These are phyloP conservation scores for Antigone vipio DNA, from an alignment of 2,113 vertebrate genomes.

Conservation along the genomic window DNA sequence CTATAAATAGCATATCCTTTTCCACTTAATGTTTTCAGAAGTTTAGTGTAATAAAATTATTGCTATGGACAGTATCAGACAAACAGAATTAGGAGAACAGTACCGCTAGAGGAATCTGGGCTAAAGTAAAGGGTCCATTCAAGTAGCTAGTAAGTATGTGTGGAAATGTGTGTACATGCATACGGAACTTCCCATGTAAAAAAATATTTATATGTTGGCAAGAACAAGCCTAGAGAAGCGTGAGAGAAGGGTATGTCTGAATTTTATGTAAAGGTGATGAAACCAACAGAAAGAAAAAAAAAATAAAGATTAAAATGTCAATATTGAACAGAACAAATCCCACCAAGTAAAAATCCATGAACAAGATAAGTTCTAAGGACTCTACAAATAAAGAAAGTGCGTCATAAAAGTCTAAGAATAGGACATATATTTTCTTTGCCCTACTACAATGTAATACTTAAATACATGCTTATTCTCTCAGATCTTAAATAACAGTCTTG, in stretches of 20 bases:
- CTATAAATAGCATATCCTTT: background rate
- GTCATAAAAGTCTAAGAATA: background rate
- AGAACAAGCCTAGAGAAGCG: background rate
- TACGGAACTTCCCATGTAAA: background rate
- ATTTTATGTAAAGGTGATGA: background rate
- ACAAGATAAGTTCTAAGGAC: background rate
- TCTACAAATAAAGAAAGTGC: background rate
- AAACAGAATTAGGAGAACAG: background rate
- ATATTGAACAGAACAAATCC: background rate
- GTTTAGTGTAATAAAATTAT: background rate
- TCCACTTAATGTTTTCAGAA: background rate
- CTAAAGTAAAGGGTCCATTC: background rate
- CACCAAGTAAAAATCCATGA: background rate
- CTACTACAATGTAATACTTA: background rate
- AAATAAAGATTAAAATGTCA: background rate
- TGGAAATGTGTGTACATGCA: background rate
- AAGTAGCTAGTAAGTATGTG: background rate
- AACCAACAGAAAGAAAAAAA: background rate
- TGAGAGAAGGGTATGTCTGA: background rate
- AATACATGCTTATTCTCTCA: background rate
- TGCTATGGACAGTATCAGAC: background rate
- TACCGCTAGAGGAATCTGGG: background rate
- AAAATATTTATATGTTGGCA: background rate
- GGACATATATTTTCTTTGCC: background rate
- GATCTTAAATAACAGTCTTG: background rate